phyloP scores from a whole-genome alignment of 1,140 invertebrate genomes.

The Drosophila oshimai region DNA sequence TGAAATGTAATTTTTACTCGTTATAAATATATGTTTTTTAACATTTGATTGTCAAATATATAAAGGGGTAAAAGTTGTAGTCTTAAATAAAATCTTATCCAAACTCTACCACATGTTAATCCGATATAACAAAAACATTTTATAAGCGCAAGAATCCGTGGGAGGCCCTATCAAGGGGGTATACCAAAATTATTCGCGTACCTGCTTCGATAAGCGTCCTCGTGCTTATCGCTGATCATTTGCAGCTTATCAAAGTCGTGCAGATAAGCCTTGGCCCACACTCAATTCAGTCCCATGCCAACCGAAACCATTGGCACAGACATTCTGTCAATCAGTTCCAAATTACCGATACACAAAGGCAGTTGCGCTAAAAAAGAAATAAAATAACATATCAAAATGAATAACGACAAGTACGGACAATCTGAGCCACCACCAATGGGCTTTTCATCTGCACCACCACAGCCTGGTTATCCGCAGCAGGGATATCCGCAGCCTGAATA shows the following conservation, averaged over 20 bases:
- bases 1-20: no score
- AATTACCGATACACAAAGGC: neutral
- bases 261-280: constrained; percentile 1
- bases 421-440: neutral
- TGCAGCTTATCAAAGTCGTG: constrained; percentile 8
- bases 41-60: no score
- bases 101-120: no score
- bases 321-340: constrained; percentile 9
- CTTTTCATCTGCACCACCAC: constrained; percentile 10
- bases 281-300: neutral
- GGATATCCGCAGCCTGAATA: neutral
- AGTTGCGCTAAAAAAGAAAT: neutral
- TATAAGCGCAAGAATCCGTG: neutral
- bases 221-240: constrained; percentile 13
- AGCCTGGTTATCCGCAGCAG: constrained; percentile 17
- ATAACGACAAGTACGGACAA: neutral
- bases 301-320: neutral
- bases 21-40: no score
- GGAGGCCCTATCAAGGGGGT: neutral
- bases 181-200: neutral
- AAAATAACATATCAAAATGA: neutral
- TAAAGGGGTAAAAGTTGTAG: no score
- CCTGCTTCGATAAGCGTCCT: neutral
- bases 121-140: neutral
- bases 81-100: no score